phyloP scores from a whole-genome alignment of 2,113 vertebrate species.

The Delphinus delphis region DNA sequence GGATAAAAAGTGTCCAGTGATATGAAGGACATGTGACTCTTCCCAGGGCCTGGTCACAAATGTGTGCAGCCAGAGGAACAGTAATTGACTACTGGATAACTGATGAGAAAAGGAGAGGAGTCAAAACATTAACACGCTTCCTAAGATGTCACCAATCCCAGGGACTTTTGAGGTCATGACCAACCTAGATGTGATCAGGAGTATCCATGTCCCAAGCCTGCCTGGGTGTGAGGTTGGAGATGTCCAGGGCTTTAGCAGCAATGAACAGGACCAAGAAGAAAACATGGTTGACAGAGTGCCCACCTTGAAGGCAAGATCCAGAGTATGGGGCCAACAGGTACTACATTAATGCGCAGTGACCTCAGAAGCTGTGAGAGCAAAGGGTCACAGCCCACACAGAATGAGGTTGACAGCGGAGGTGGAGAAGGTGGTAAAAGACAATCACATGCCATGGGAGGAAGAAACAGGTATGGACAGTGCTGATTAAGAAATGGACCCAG shows the following conservation, averaged over 20 bases:
- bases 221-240: not conserved
- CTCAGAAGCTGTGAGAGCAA: slow-evolving; percentile 22
- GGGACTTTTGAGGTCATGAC: not conserved
- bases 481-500: not conserved
- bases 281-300: not conserved
- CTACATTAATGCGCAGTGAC: not conserved
- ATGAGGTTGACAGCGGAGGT: not conserved
- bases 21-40: not conserved
- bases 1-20: not conserved
- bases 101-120: slow-evolving; percentile 3
- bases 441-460: not conserved
- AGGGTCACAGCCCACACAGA: not conserved
- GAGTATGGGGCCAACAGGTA: not conserved
- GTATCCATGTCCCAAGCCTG: not conserved
- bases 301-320: slow-evolving; percentile 30
- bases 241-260: not conserved
- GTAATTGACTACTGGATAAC: not conserved
- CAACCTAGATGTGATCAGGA: not conserved
- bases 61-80: not conserved
- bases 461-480: not conserved
- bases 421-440: not conserved
- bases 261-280: slow-evolving; percentile 29
- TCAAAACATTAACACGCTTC: not conserved
- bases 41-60: not conserved
- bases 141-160: not conserved